These are phyloP conservation scores for Taenioides sp. DNA, from an alignment of 2,797 vertebrate species.

Conservation along the genomic window DNA sequence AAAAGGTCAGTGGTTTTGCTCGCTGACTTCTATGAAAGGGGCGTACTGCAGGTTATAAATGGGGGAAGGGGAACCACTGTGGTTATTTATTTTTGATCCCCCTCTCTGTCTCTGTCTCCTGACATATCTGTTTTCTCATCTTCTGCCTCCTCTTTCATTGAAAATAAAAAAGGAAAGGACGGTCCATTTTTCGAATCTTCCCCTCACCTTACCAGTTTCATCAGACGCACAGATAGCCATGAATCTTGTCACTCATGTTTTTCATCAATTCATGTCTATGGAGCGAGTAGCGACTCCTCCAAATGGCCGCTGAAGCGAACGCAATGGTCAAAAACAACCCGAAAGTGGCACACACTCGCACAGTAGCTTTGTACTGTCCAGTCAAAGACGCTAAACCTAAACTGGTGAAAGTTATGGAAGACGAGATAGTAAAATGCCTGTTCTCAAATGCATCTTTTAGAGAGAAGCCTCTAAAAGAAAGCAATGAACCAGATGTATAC, in stretches of 20 bases:
- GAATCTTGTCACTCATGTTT: slow-evolving; percentile 84
- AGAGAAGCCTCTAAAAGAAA: slow-evolving; percentile 28
- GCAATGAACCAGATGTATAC: slow-evolving; percentile 48
- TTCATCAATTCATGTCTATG: slow-evolving; percentile 77
- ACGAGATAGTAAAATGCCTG: slow-evolving; percentile 41
- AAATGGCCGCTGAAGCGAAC: slow-evolving; percentile 70
- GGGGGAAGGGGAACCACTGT: slow-evolving; percentile 19
- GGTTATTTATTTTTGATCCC: slow-evolving; percentile 63
- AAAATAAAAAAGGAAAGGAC: slow-evolving; percentile 40
- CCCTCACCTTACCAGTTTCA: slow-evolving; percentile 66
- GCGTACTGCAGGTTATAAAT: slow-evolving; percentile 29
- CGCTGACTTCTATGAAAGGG: slow-evolving; percentile 24
- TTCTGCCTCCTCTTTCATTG: slow-evolving; percentile 57
- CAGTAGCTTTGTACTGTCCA: slow-evolving; percentile 31
- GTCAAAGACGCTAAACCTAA: slow-evolving; percentile 36
- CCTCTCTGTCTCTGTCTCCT: slow-evolving; percentile 39
- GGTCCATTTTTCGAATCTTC: slow-evolving; percentile 39
- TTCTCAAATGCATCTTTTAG: slow-evolving; percentile 39
- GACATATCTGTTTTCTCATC: slow-evolving; percentile 63
- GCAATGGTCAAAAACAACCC: slow-evolving; percentile 59
- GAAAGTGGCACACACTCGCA: slow-evolving; percentile 46
- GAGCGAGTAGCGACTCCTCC: slow-evolving; percentile 67
- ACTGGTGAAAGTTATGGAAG: slow-evolving; percentile 35
- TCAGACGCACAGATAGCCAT: slow-evolving; percentile 78
- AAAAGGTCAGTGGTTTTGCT: slow-evolving; percentile 30